A percentile compares a stretch with the other conserved stretches of the same genome.
Conservation (phyloP, 1,140 invertebrate genomes). For the Pseudomyrmex cubaensis region DNA sequence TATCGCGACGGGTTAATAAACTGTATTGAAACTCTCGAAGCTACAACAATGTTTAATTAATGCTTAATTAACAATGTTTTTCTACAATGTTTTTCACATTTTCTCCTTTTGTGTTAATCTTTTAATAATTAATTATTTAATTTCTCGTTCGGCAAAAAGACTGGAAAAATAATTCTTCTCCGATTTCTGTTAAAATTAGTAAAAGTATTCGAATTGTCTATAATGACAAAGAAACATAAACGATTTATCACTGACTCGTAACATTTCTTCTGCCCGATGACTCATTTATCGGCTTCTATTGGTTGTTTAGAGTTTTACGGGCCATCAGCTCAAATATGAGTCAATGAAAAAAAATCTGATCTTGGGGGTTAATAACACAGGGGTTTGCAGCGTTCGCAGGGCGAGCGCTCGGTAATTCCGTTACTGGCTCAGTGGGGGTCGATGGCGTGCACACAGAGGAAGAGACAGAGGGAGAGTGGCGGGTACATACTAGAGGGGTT, state of each 20-base stretch:
- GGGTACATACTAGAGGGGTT: slow-evolving; percentile 46
- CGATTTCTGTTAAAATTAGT: neutral
- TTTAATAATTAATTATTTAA: neutral
- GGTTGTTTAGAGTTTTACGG: neutral
- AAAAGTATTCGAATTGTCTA: neutral
- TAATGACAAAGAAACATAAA: neutral
- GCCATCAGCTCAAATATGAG: slow-evolving; percentile 23
- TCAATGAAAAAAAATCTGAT: slow-evolving; percentile 34
- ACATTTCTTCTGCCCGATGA: neutral
- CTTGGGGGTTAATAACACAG: neutral
- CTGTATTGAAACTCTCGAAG: neutral
- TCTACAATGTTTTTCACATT: slow-evolving; percentile 5
- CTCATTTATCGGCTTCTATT: neutral
- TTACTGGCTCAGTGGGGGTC: slow-evolving; percentile 17
- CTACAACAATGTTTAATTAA: too few species aligned
- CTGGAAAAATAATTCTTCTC: too few species aligned
- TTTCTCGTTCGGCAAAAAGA: slow-evolving; percentile 5
- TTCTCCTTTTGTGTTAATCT: neutral
- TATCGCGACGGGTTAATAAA: neutral
- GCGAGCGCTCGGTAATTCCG: slow-evolving; percentile 36
- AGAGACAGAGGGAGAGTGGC: slow-evolving; percentile 2
- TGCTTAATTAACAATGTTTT: slow-evolving; percentile 22
- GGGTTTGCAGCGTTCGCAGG: neutral
- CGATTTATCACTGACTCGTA: neutral
- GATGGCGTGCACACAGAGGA: slow-evolving; percentile 31